A percentile compares a stretch with the other conserved stretches of the same genome.
Evolutionary conservation across 2,888 invertebrate species (phyloP).

Genomic region (Ectemnius lituratus): DNA sequence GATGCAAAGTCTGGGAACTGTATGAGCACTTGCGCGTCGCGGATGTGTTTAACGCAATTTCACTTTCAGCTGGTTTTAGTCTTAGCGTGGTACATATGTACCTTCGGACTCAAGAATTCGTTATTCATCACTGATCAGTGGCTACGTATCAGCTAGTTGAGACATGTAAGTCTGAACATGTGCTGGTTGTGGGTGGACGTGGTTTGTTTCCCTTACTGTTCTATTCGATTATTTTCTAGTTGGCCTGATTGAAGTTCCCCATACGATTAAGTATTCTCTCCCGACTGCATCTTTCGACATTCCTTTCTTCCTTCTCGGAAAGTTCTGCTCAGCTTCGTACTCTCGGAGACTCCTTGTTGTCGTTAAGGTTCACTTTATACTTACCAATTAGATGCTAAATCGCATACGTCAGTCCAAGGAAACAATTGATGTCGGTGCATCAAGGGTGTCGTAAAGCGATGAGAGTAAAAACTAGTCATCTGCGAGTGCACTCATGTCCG

Average conservation of each 20-base stretch:
- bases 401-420: too few relatives aligned
- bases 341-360: too few relatives aligned
- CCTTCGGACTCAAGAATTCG: neutral
- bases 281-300: neutral
- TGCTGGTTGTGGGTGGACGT: conserved; percentile 42
- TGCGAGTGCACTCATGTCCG: too few relatives aligned
- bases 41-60: neutral
- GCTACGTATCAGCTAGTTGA: neutral
- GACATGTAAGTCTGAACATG: conserved; percentile 31
- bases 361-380: too few relatives aligned
- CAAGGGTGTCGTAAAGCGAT: too few relatives aligned
- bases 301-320: neutral
- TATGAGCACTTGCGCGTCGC: too few relatives aligned
- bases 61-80: neutral
- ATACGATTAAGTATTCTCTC: conserved; percentile 40
- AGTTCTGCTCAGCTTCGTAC: neutral
- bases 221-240: conserved; percentile 53
- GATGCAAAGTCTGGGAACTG: too few relatives aligned
- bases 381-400: too few relatives aligned
- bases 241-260: conserved; percentile 61
- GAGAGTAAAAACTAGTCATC: too few relatives aligned
- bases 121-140: neutral
- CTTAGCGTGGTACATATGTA: neutral
- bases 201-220: conserved; percentile 53
- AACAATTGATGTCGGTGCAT: too few relatives aligned